phyloP scores from a whole-genome alignment of 2,797 vertebrate genomes.

The Odontamblyopus rebecca region DNA sequence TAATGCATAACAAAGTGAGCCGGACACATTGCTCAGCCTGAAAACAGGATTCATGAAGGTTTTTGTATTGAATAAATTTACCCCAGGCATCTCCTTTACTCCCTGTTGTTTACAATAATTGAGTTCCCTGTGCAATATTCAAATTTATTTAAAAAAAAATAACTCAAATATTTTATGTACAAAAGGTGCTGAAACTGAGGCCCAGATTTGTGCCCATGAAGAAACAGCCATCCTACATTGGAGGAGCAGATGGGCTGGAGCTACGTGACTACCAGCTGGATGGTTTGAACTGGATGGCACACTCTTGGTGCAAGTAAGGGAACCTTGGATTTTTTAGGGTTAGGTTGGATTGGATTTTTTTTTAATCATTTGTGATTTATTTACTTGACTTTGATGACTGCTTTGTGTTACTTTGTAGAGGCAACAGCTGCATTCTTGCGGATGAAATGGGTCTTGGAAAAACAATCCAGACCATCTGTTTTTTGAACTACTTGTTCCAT shows the following conservation, averaged over 20 bases:
- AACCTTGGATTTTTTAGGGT: not conserved
- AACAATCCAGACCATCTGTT: slow-evolving; percentile 97
- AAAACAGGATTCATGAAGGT: too few species aligned
- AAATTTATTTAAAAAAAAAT: not conserved
- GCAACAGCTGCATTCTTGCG: slow-evolving; percentile 95
- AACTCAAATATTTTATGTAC: not conserved
- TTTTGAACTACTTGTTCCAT: slow-evolving; percentile 92
- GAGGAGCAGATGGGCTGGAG: slow-evolving; percentile 85
- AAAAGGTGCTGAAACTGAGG: slow-evolving; percentile 92
- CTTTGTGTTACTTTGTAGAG: slow-evolving; percentile 66
- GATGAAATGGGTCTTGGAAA: slow-evolving; percentile 99
- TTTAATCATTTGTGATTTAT: not conserved
- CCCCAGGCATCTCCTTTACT: too few species aligned
- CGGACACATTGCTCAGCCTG: too few species aligned
- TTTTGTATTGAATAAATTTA: too few species aligned
- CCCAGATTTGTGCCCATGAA: slow-evolving; percentile 95
- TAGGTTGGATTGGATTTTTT: not conserved
- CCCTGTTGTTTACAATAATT: too few species aligned
- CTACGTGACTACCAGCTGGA: slow-evolving; percentile 96
- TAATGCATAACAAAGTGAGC: too few species aligned
- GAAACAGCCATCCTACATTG: slow-evolving; percentile 92
- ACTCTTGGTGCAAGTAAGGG: slow-evolving; percentile 99
- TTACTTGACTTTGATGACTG: not conserved
- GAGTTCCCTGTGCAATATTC: too few species aligned
- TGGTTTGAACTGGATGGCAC: slow-evolving; percentile 97